Percentiles rank a stretch among this genome's conserved stretches.
Conservation (phyloP, 2,888 invertebrate species). For the Leptogaster cylindrica region DNA sequence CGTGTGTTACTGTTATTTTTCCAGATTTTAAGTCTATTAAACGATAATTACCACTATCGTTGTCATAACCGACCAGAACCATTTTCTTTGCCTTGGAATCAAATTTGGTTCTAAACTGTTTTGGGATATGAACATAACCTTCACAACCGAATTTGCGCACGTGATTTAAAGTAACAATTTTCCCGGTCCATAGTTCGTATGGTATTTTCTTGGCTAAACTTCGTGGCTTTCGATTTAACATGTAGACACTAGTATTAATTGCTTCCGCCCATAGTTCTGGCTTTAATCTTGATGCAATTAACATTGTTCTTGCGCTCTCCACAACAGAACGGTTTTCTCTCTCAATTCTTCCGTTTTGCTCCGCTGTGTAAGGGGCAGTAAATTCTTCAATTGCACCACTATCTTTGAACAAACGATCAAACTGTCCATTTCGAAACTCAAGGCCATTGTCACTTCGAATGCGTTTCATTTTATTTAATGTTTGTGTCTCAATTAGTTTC, state of each 20-base stretch:
- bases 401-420: conserved; percentile 24
- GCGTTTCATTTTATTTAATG: conserved; percentile 43
- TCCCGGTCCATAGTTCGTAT: conserved; percentile 49
- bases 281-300: conserved; percentile 3
- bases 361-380: conserved; percentile 41
- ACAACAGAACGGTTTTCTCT: conserved; percentile 40
- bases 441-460: conserved; percentile 45
- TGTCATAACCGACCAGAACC: no score
- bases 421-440: conserved; percentile 44
- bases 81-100: conserved; percentile 33
- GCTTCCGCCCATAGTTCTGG: conserved; percentile 39
- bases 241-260: conserved; percentile 37
- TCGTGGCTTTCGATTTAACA: conserved; percentile 51
- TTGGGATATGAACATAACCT: conserved; percentile 39
- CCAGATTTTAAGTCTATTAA: conserved; percentile 24
- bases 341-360: conserved; percentile 44
- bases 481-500: conserved; percentile 38
- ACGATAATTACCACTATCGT: no score
- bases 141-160: conserved; percentile 44
- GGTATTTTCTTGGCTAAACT: conserved; percentile 47
- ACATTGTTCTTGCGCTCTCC: conserved; percentile 42
- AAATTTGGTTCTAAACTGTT: conserved; percentile 36
- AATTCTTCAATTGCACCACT: conserved; percentile 45
- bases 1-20: conserved; percentile 39
- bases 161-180: conserved; percentile 46